phyloP scores from a whole-genome alignment of 2,797 vertebrate genomes.

The Benthosema pterotum region DNA sequence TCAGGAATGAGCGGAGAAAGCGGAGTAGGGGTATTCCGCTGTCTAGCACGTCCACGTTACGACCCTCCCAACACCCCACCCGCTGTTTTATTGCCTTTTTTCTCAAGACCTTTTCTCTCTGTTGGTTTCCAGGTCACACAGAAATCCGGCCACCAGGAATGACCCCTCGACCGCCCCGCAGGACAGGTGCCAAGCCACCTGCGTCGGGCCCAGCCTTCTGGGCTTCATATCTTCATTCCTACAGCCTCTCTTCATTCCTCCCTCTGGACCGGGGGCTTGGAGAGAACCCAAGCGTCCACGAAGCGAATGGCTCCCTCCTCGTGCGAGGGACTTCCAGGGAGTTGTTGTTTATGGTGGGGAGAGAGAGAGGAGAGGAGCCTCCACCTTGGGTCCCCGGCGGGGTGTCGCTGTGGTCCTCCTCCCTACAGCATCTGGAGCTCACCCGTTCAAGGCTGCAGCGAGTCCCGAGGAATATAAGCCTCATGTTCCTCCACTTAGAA shows the following conservation, averaged over 20 bases:
- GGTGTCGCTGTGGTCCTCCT: conserved; percentile 18
- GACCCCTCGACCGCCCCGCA: conserved; percentile 35
- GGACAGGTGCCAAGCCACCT: conserved; percentile 65
- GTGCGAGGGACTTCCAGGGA: neutral
- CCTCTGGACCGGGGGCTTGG: conserved; percentile 23
- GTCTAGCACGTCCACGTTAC: conserved; percentile 18
- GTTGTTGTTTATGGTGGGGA: conserved; percentile 41
- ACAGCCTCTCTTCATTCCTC: conserved; percentile 27
- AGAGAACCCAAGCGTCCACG: conserved; percentile 40
- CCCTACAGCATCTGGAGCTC: conserved; percentile 49
- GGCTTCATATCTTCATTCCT: neutral
- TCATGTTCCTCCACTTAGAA: neutral
- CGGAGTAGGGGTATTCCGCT: conserved; percentile 7
- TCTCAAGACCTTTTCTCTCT: conserved; percentile 34
- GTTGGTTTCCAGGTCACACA: conserved; percentile 29
- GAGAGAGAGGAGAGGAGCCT: conserved; percentile 38
- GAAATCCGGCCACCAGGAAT: conserved; percentile 19
- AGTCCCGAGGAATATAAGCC: conserved; percentile 18
- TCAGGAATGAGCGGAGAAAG: conserved; percentile 46
- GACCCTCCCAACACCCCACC: conserved; percentile 9
- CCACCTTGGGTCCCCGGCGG: conserved; percentile 18
- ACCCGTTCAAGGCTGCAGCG: conserved; percentile 18
- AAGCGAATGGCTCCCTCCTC: conserved; percentile 28
- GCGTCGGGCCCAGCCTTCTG: conserved; percentile 8
- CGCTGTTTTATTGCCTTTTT: conserved; percentile 55